Evolutionary conservation across 2,888 invertebrate genomes (phyloP), one percentile per base, ranked within the genome.

Genomic region (Tetanocera ferruginea): DNA sequence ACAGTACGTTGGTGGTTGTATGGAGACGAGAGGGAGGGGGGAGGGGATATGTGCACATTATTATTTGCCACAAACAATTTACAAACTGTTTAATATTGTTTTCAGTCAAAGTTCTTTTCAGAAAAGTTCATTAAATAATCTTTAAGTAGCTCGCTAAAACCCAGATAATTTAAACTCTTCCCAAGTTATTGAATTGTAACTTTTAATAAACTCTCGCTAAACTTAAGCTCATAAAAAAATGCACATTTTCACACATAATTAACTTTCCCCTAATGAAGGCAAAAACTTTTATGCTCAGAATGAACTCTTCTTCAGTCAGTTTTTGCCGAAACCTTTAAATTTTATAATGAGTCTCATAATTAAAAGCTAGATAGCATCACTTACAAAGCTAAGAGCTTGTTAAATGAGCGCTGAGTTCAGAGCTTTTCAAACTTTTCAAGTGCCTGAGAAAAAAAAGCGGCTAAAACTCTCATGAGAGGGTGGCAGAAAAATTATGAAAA

Each of bases 301-400:
- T 14, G n/a, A 9, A 3, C 31, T 60, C 2, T 14, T 43, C 9
- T 17, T 6, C 11, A 25, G 19, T n/a, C 19, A 2, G 11, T 5
- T 17, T 9, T 25, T 49, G 5, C 75, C 75, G 25, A 17, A 19
- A 3, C n/a, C 66, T 19, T 23, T n/a, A 17, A 62, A 74, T 52
- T 34, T 74, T 64, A 74, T 75, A 75, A 75, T 75, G 75, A 75
- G 75, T 34, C 75, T 52, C 14, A 75, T 75, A 75, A 75, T 75
- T 75, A 75, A 75, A 75, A 67, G 6, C 19, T 8, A 75, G 75
- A 75, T 75, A 67, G 37, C 55, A 75, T 75, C 75, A 66, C 66
- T 75, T 75, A 75, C 64, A 67, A 67, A 75, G 55, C 67, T 75
- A 67, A 67, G 66, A 19, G 37, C 67, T 64, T 74, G 73, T 74